Evolutionary conservation across 2,113 vertebrate genomes (phyloP), one percentile per base, ranked within the genome.

Genomic region (Balaeniceps rex): DNA sequence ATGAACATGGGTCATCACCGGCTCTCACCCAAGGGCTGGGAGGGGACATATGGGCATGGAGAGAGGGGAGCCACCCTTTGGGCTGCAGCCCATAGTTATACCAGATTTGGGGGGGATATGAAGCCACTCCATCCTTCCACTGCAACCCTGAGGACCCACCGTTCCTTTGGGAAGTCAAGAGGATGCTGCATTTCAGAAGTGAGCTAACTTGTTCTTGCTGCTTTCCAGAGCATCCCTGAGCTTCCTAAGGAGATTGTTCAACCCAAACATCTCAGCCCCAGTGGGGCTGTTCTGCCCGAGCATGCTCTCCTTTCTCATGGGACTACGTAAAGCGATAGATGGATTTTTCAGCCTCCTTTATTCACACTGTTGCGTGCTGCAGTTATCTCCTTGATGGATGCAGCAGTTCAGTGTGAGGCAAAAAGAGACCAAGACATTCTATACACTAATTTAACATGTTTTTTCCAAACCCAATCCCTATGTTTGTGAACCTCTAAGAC

Each of bases 1-100:
- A 5, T 8, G 29, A 24, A 7, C 16, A 2, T 19, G 12, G 31
- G 29, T 11, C 0, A 1, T 47, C 38, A 36, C 18, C 5, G 3
- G 17, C 31, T 52, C 10, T 29, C 24, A 68, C 11, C 38, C 24
- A 11, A 54, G 26, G 15, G 8, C 24, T 0, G 0, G 10, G 51
- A 79, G 44, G 42, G 21, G 18, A 29, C 26, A 19, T 1, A 5
- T 19, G 4, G 31, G 19, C 21, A 8, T 60, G 38, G n/a, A 34
- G 25, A 33, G 6, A 36, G 22, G 6, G 28, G 14, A 54, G 14
- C 7, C 42, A 69, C 12, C 15, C 47, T 69, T 42, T 14, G n/a
- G 28, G 44, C 44, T 60, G 28, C 33, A 79, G 19, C n/a, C 18
- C 29, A 34, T 12, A 28, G 26, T 52, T 36, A 51, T 33, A 66